Evolutionary conservation across 2,113 vertebrate genomes (phyloP), one percentile per base, ranked within the genome.

Genomic region (Paedocypris sp.): DNA sequence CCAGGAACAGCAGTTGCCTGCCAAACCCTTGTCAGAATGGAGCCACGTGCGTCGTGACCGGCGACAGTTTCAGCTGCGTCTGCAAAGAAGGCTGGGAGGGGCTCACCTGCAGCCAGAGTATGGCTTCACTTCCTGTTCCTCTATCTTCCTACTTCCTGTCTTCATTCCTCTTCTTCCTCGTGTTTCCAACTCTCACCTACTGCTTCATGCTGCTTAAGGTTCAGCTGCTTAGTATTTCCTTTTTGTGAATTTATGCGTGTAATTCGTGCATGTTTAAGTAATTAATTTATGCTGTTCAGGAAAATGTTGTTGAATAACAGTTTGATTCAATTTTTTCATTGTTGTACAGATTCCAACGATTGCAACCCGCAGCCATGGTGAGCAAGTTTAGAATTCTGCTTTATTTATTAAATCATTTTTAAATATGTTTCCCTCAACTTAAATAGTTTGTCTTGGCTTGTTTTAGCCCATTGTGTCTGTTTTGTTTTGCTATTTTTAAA

Each of bases 51-150:
- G 84, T 93, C 2, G 86, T 91, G 73, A 90, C 83, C 0, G 88
- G 87, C 3, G 89, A 91, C 61, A 77, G 84, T 26, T 93, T 91
- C 49, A 88, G 87, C n/a, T 93, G 90, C 6, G 88, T 93, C 75
- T 93, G 90, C 85, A 93, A 92, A 75, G 90, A 92, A 72, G 90
- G 90, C 78, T 93, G 90, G 90, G 90, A 93, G 72, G 90, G 90
- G 28, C 78, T 78, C 42, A 87, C 84, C 1, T 93, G 90, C 59
- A 86, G 83, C 18, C 89, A 91, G 79, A 93, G 90, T 93, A 78
- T 88, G 90, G 83, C 46, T 32, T 13, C 23, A 57, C 41, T 39
- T 65, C 68, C 58, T 51, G 28, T 66, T 18, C 16, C 45, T n/a
- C 33, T 32, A 32, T 29, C 46, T 63, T 61, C 26, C 47, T 49